These are phyloP conservation scores for Hirtodrosophila trivittata DNA, from an alignment of 2,888 invertebrate genomes.

Conservation along the genomic window DNA sequence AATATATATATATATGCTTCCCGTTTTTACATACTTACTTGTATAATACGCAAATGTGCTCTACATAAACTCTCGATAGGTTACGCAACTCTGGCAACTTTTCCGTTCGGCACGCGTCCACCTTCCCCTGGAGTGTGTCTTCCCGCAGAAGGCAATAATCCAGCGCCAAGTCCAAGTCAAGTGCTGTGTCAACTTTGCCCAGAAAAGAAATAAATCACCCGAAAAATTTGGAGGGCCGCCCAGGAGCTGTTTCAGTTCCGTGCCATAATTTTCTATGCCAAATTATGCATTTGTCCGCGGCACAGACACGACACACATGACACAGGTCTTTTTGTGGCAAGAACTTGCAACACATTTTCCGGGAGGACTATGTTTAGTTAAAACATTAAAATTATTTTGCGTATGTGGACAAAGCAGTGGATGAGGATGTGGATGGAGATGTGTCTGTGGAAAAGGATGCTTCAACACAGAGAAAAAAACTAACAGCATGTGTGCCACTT, in stretches of 20 bases:
- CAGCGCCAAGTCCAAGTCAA: slow-evolving; percentile 52
- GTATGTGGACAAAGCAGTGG: background rate
- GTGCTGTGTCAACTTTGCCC: slow-evolving; percentile 70
- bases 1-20: slow-evolving; percentile 22
- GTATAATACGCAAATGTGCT: slow-evolving; percentile 39
- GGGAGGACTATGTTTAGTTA: slow-evolving; percentile 26
- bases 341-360: slow-evolving; percentile 11
- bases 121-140: slow-evolving; percentile 10
- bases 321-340: slow-evolving; percentile 19
- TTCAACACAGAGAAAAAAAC: slow-evolving; percentile 2
- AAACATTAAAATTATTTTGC: slow-evolving; percentile 13
- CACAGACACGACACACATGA: slow-evolving; percentile 26
- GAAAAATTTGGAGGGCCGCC: slow-evolving; percentile 36
- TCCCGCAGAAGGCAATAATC: slow-evolving; percentile 52
- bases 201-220: slow-evolving; percentile 71
- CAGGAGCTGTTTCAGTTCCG: slow-evolving; percentile 16
- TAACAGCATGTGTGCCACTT: slow-evolving; percentile 2
- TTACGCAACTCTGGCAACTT: slow-evolving; percentile 58
- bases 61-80: slow-evolving; percentile 65
- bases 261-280: slow-evolving; percentile 55
- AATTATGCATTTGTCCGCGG: slow-evolving; percentile 66
- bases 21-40: too few relatives aligned
- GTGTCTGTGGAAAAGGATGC: background rate
- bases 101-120: slow-evolving; percentile 24
- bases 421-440: slow-evolving; percentile 5